These are phyloP conservation scores for Austrolebias charrua DNA, from an alignment of 2,797 vertebrate species.

Conservation along the genomic window DNA sequence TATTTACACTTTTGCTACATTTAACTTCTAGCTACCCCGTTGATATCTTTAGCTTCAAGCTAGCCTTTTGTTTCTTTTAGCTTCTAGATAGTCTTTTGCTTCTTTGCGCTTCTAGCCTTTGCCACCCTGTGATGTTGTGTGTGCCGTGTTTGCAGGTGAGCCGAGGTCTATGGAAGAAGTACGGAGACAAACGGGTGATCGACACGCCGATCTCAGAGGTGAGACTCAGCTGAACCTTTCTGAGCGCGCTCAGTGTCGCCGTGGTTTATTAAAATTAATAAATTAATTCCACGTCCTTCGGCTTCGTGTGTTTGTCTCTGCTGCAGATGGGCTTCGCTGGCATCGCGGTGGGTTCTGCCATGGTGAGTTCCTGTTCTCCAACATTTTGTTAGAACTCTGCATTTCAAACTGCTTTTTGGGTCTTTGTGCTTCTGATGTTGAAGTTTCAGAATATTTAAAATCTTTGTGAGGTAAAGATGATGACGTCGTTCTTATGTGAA, in stretches of 20 bases:
- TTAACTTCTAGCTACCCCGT: no score
- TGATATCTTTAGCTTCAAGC: no score
- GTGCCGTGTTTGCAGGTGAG: conserved; percentile 81
- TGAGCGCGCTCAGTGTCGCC: neutral
- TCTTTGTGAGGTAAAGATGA: no score
- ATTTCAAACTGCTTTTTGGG: no score
- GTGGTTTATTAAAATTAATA: no score
- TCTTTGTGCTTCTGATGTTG: no score
- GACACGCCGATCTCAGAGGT: conserved; percentile 99
- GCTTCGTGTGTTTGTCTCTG: conserved; percentile 24
- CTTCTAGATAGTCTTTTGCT: neutral
- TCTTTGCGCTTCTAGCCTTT: neutral
- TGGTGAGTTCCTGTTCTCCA: conserved; percentile 78
- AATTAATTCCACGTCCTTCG: neutral
- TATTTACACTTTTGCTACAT: no score
- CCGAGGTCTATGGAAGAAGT: conserved; percentile 98
- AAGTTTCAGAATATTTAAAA: no score
- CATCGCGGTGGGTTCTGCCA: conserved; percentile 95
- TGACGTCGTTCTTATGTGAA: no score
- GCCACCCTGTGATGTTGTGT: neutral
- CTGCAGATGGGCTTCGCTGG: conserved; percentile 95
- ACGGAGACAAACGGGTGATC: conserved; percentile 95
- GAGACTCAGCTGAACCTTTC: conserved; percentile 6
- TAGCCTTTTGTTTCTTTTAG: no score
- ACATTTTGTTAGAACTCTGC: no score